Evolutionary conservation across 2,888 invertebrate species (phyloP).

Genomic region (Tenthredo livida): DNA sequence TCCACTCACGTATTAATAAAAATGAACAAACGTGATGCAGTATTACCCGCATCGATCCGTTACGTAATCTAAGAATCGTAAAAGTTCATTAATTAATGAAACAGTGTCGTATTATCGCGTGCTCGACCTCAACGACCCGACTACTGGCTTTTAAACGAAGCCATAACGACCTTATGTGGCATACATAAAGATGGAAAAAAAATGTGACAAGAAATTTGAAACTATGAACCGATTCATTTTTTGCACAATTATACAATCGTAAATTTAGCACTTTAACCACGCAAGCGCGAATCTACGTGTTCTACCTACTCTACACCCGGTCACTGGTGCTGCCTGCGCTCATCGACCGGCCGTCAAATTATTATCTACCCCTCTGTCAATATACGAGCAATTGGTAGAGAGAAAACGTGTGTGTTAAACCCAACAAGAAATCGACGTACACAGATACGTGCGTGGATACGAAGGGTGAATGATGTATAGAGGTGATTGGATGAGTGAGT

Average conservation of each 20-base stretch:
- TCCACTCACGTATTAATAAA: neutral
- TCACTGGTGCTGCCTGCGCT: neutral
- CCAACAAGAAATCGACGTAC: constrained; percentile 10
- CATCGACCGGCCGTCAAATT: constrained; percentile 32
- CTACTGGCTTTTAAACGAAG: neutral
- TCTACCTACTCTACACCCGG: neutral
- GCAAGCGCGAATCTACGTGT: constrained; percentile 20
- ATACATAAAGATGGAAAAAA: neutral
- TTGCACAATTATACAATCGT: neutral
- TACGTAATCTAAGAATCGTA: constrained; percentile 14
- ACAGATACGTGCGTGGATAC: neutral
- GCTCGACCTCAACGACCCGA: neutral
- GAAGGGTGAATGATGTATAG: constrained; percentile 6
- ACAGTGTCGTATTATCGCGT: constrained; percentile 9
- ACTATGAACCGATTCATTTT: too few species aligned
- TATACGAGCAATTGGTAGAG: neutral
- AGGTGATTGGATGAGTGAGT: constrained; percentile 17
- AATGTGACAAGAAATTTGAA: neutral
- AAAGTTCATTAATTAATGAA: constrained; percentile 42
- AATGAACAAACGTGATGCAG: constrained; percentile 6
- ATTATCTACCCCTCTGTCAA: constrained; percentile 28
- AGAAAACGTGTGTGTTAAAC: constrained; percentile 15
- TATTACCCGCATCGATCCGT: constrained; percentile 5
- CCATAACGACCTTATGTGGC: neutral
- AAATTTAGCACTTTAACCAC: neutral